Percentiles rank a stretch among this genome's conserved stretches.
Evolutionary conservation across 1,140 invertebrate genomes (phyloP).

Genomic region (Ruditapes philippinarum): DNA sequence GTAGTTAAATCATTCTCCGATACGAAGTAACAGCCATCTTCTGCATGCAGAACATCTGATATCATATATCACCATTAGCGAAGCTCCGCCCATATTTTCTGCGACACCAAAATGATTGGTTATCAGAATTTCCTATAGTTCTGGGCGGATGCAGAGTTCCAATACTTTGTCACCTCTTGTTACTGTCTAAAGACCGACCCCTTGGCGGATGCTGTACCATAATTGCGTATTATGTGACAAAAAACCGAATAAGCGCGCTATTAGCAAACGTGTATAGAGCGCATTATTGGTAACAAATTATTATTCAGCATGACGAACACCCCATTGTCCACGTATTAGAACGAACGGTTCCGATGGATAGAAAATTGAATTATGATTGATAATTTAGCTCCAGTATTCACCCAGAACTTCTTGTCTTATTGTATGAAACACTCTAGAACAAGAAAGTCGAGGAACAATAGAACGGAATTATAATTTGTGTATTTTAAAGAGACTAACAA

Average conservation of each 20-base stretch:
- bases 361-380: slow-evolving; percentile 66
- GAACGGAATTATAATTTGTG: not conserved
- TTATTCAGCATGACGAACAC: slow-evolving; percentile 9
- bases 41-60: not conserved
- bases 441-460: slow-evolving; percentile 9
- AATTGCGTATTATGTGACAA: slow-evolving; percentile 66
- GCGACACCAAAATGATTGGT: slow-evolving; percentile 20
- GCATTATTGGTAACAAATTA: slow-evolving; percentile 62
- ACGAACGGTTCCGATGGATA: slow-evolving; percentile 30
- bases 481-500: not conserved
- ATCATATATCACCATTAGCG: not conserved
- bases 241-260: slow-evolving; percentile 59
- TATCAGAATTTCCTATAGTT: slow-evolving; percentile 22
- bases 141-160: not conserved
- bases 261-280: slow-evolving; percentile 51
- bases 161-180: slow-evolving; percentile 27
- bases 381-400: slow-evolving; percentile 51
- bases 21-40: not conserved
- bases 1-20: not conserved
- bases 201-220: slow-evolving; percentile 39
- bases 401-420: slow-evolving; percentile 17
- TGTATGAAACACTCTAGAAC: slow-evolving; percentile 33
- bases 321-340: slow-evolving; percentile 55
- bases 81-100: not conserved
- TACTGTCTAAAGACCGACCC: slow-evolving; percentile 49